Percentiles rank a stretch among this genome's conserved stretches.
phyloP scores from a whole-genome alignment of 1,140 invertebrate species.

The Drosophila miranda region DNA sequence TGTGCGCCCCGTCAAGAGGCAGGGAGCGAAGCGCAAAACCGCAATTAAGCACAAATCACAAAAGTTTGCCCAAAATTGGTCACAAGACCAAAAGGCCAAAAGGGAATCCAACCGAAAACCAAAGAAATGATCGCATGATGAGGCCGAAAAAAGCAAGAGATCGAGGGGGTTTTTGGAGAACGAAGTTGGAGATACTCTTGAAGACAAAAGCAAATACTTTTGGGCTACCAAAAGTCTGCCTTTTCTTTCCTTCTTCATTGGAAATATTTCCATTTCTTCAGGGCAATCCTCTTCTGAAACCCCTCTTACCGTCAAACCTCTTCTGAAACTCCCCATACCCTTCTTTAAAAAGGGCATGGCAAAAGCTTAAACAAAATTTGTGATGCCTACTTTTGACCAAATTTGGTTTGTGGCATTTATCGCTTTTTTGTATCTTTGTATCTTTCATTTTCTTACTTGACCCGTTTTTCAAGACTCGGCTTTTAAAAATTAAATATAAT shows the following conservation, averaged over 20 bases:
- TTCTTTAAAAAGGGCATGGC: too few species aligned
- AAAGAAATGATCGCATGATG: slow-evolving; percentile 32
- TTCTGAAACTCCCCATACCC: too few species aligned
- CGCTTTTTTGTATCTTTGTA: slow-evolving; percentile 41
- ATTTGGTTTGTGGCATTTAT: slow-evolving; percentile 47
- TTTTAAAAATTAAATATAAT: slow-evolving; percentile 36
- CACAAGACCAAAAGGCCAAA: slow-evolving; percentile 44
- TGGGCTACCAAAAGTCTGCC: too few species aligned
- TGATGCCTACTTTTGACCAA: slow-evolving; percentile 64
- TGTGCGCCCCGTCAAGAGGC: slow-evolving; percentile 10
- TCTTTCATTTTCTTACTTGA: slow-evolving; percentile 49
- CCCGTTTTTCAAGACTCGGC: slow-evolving; percentile 44
- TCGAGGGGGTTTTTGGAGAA: too few species aligned
- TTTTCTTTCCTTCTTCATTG: too few species aligned
- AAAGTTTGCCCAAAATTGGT: slow-evolving; percentile 60
- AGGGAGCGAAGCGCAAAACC: slow-evolving; percentile 47
- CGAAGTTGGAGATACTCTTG: too few species aligned
- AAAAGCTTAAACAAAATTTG: slow-evolving; percentile 42
- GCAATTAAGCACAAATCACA: slow-evolving; percentile 63
- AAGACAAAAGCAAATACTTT: too few species aligned
- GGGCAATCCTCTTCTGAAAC: too few species aligned
- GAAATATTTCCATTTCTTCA: too few species aligned
- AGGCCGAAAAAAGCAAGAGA: slow-evolving; percentile 8
- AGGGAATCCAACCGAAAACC: slow-evolving; percentile 28
- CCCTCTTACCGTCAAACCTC: too few species aligned